Percentiles rank a stretch among this genome's conserved stretches.
phyloP scores from a whole-genome alignment of 1,140 invertebrate genomes.

The Telenomus remus region DNA sequence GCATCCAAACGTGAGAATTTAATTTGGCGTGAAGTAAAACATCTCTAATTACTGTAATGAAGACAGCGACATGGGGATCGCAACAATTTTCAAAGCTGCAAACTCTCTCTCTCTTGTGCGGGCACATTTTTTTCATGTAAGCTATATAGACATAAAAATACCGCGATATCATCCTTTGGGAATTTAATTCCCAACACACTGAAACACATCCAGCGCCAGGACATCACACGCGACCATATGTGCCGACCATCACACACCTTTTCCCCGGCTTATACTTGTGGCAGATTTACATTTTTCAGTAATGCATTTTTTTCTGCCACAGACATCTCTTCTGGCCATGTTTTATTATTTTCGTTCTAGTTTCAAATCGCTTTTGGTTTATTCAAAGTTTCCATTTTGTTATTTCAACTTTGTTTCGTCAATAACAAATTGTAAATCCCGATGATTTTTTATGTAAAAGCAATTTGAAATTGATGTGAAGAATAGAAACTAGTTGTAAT shows the following conservation, averaged over 20 bases:
- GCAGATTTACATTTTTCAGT: slow-evolving; percentile 15
- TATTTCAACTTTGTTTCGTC: too few species aligned
- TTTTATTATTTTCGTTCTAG: not conserved
- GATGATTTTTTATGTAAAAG: slow-evolving; percentile 5
- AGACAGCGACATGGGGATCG: slow-evolving; percentile 6
- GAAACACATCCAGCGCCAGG: slow-evolving; percentile 13
- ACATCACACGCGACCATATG: slow-evolving; percentile 22
- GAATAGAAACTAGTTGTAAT: too few species aligned
- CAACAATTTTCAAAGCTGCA: slow-evolving; percentile 21
- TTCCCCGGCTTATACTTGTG: too few species aligned
- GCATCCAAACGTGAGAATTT: slow-evolving; percentile 18
- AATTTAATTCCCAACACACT: slow-evolving; percentile 39
- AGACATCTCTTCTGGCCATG: not conserved
- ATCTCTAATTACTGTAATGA: slow-evolving; percentile 36
- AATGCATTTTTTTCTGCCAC: not conserved
- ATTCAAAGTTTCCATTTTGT: too few species aligned
- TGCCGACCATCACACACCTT: slow-evolving; percentile 6
- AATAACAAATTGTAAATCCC: too few species aligned
- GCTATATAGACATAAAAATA: slow-evolving; percentile 20
- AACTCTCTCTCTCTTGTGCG: not conserved
- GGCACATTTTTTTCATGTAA: not conserved
- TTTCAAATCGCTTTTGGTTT: not conserved
- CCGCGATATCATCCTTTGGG: slow-evolving; percentile 29
- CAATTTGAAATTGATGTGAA: slow-evolving; percentile 3
- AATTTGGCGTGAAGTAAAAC: slow-evolving; percentile 22